Evolutionary conservation across 2,113 vertebrate species (phyloP).

Genomic region (Microcebus jonahi): DNA sequence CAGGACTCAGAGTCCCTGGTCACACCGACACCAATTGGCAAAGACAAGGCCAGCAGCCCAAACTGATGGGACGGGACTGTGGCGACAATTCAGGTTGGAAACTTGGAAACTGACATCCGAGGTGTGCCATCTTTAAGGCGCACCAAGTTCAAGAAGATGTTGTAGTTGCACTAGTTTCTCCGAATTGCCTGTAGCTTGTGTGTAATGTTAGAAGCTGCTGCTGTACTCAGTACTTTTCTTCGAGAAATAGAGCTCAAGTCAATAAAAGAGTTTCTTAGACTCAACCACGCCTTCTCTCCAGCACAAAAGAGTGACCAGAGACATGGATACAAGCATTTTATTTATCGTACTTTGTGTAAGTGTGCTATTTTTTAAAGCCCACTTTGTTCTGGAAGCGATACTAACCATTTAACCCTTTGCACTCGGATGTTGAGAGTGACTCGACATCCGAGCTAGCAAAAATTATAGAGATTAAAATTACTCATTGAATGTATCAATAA

Average conservation of each 20-base stretch:
- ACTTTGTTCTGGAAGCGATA: slow-evolving; percentile 7
- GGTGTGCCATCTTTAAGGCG: not conserved
- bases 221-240: not conserved
- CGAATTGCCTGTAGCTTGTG: not conserved
- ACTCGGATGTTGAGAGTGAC: too few species aligned
- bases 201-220: not conserved
- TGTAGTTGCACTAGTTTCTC: not conserved
- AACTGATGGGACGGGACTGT: fast-evolving
- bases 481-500: too few species aligned
- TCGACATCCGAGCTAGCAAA: too few species aligned
- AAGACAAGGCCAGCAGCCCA: not conserved
- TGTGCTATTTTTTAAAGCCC: not conserved
- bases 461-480: too few species aligned
- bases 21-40: not conserved
- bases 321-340: not conserved
- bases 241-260: not conserved
- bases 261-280: not conserved
- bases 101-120: not conserved
- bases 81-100: not conserved
- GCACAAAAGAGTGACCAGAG: not conserved
- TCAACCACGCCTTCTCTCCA: not conserved
- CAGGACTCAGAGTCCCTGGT: not conserved
- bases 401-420: not conserved
- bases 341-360: slow-evolving; percentile 35
- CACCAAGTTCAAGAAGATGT: not conserved